Evolutionary conservation across 2,113 vertebrate species (phyloP), one percentile per base, ranked within the genome.

Genomic region (Amia ocellicauda): DNA sequence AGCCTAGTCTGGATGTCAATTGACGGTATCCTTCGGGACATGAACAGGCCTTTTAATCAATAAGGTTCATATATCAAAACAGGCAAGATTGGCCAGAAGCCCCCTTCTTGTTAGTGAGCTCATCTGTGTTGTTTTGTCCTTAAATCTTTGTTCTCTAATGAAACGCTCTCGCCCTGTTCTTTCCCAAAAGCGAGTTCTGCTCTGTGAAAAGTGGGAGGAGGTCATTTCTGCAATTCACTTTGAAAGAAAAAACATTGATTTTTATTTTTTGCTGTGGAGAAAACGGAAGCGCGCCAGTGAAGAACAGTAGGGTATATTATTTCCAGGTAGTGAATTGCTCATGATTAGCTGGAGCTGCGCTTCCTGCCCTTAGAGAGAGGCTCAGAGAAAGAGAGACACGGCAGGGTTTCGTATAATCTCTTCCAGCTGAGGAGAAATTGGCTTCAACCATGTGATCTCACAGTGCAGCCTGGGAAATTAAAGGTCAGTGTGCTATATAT

Each of bases 391-490:
- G 40, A 51, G 28, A 27, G 47, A 31, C 60, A 64, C 40, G 40
- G 7, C 24, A 49, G 43, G 43, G n/a, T 19, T 26, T 61, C 52
- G 9, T 1, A 43, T 54, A 54, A 51, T 20, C 50, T 41, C 28
- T n/a, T 29, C 41, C 41, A 27, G 24, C 40, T 11, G 40, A 19
- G 40, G n/a, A 55, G 51, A 64, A 62, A 64, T 55, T 64, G 51
- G 36, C 62, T 43, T 11, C 40, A 31, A 41, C 42, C 62, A 55
- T 64, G 40, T 64, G 62, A 56, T 54, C 20, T 42, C 51, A 51
- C 31, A 28, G 23, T 45, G 62, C n/a, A 14, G 23, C 20, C 52
- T 64, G 40, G 51, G 51, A 43, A 45, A 29, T 27, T n/a, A 59
- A 56, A 54, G 51, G 62, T 56, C 52, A 64, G 20, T 17, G 9